Percentiles rank a stretch among this genome's conserved stretches.
Evolutionary conservation across 2,888 invertebrate genomes (phyloP).

Genomic region (Cosmia pyralina): DNA sequence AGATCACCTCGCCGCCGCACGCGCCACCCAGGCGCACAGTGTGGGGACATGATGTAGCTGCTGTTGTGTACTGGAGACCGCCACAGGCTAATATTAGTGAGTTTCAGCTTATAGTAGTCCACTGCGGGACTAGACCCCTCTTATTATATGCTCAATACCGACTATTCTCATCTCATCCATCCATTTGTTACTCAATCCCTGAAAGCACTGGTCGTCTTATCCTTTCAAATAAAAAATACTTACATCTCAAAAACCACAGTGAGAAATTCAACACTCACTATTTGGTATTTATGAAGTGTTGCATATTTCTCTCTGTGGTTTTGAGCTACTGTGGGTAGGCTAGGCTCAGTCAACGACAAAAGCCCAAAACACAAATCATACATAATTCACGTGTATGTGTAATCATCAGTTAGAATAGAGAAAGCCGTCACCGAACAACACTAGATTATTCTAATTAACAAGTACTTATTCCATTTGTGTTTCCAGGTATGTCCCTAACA

Average conservation of each 20-base stretch:
- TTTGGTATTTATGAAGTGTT: background rate
- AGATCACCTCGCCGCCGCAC: constrained; percentile 85
- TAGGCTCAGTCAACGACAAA: background rate
- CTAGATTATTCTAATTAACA: background rate
- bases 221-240: background rate
- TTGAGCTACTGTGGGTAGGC: background rate
- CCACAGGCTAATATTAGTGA: constrained; percentile 94
- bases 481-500: constrained; percentile 93
- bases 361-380: background rate
- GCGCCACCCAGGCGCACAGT: constrained; percentile 66
- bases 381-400: background rate
- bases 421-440: background rate
- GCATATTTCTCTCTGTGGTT: background rate
- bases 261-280: background rate
- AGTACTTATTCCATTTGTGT: background rate
- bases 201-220: background rate
- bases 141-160: background rate
- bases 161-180: background rate
- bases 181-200: background rate
- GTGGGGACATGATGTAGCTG: constrained; percentile 91
- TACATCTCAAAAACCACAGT: background rate
- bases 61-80: constrained; percentile 93
- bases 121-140: background rate
- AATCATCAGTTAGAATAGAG: background rate
- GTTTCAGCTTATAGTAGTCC: constrained; percentile 68